These are phyloP conservation scores for Drosophila fulvimacula DNA, from an alignment of 2,888 invertebrate species.

Conservation along the genomic window DNA sequence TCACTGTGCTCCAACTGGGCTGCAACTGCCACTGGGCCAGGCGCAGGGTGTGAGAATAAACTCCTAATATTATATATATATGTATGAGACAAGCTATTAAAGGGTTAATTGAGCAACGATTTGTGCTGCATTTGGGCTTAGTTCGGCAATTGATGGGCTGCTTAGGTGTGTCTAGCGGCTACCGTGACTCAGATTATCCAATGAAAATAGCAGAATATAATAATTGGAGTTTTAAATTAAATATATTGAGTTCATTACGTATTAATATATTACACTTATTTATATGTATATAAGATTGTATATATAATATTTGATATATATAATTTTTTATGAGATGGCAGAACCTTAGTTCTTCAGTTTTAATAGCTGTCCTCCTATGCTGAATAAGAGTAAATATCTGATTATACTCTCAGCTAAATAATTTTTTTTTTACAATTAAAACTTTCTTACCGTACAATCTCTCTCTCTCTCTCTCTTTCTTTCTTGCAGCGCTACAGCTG, in stretches of 20 bases:
- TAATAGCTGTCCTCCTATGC: not conserved
- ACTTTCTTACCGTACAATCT: too few species aligned
- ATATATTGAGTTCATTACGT: not conserved
- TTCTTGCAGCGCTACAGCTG: conserved; percentile 40
- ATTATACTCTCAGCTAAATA: too few species aligned
- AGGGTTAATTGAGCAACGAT: conserved; percentile 67
- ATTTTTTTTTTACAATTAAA: not conserved
- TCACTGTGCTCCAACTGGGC: conserved; percentile 23
- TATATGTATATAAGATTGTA: too few species aligned
- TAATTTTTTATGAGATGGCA: too few species aligned
- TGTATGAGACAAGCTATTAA: conserved; percentile 49
- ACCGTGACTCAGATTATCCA: conserved; percentile 9
- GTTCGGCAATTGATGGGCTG: conserved; percentile 13
- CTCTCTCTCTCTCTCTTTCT: not conserved
- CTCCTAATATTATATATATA: conserved; percentile 14
- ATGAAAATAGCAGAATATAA: not conserved
- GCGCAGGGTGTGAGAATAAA: conserved; percentile 8
- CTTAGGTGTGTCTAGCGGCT: not conserved
- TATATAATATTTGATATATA: too few species aligned
- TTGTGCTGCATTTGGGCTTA: conserved; percentile 9
- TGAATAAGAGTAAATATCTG: not conserved
- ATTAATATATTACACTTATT: not conserved
- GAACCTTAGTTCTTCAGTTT: too few species aligned
- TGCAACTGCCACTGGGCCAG: conserved; percentile 20
- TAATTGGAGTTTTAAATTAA: not conserved